A percentile compares a stretch with the other conserved stretches of the same genome.
Evolutionary conservation across 2,888 invertebrate genomes (phyloP).

Genomic region (Isoperla grammatica): DNA sequence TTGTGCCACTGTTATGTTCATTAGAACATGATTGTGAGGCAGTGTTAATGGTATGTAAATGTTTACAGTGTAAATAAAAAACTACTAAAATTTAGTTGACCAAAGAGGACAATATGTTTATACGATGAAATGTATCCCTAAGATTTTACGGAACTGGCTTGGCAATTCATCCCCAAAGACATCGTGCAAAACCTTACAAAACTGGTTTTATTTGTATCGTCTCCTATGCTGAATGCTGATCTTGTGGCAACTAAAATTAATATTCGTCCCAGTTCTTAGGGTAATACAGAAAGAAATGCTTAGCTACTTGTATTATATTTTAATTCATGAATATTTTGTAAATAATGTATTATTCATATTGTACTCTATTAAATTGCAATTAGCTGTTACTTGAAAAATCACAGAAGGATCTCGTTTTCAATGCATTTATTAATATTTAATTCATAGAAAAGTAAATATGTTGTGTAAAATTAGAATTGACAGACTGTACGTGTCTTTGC

Average conservation of each 20-base stretch:
- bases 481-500: no score
- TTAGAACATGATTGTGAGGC: no score
- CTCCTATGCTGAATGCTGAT: no score
- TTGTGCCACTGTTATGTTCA: no score
- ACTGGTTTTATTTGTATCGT: neutral
- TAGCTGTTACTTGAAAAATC: neutral
- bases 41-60: neutral
- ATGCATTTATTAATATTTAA: slow-evolving; percentile 18
- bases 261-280: no score
- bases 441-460: neutral
- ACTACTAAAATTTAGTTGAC: neutral
- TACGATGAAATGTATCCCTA: no score
- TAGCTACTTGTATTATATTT: neutral
- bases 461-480: no score
- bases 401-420: slow-evolving; percentile 19
- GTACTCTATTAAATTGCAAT: neutral
- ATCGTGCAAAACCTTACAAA: neutral
- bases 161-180: neutral
- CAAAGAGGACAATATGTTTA: slow-evolving; percentile 1
- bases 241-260: no score
- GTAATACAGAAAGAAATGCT: no score
- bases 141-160: neutral
- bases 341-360: neutral
- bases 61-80: neutral
- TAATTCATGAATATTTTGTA: neutral